phyloP scores from a whole-genome alignment of 2,888 invertebrate genomes.

The Amblyteles armatorius region DNA sequence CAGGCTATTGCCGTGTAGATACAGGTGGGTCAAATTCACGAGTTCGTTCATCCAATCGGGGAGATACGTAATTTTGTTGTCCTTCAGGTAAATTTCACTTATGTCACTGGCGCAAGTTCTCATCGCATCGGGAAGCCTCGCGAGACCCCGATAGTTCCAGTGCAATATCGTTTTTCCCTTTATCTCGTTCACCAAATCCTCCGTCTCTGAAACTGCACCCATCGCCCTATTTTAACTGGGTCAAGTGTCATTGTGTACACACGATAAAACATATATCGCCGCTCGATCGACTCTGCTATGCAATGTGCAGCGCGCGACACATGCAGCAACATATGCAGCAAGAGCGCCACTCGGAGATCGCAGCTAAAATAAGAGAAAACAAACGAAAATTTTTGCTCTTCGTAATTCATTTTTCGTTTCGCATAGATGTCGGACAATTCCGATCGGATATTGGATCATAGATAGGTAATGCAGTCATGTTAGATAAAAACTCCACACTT shows the following conservation, averaged over 20 bases:
- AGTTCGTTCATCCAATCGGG: slow-evolving; percentile 79
- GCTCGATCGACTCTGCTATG: background rate
- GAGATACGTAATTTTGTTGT: slow-evolving; percentile 79
- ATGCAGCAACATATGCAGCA: background rate
- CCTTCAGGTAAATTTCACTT: slow-evolving; percentile 83
- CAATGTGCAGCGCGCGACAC: background rate
- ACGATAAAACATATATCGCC: background rate
- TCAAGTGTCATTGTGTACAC: slow-evolving; percentile 4
- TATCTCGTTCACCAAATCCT: slow-evolving; percentile 81
- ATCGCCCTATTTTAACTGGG: slow-evolving; percentile 24
- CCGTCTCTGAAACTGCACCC: slow-evolving; percentile 57
- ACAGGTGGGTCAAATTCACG: slow-evolving; percentile 79
- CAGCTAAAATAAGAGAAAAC: background rate
- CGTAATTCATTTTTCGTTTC: too few species aligned
- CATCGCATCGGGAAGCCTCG: slow-evolving; percentile 80
- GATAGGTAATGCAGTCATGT: too few species aligned
- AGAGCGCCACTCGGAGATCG: background rate
- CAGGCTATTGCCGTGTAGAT: slow-evolving; percentile 80
- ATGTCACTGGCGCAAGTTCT: slow-evolving; percentile 78
- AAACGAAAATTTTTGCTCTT: too few species aligned
- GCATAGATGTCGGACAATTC: background rate
- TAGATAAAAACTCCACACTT: too few species aligned
- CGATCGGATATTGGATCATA: background rate
- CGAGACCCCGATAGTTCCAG: slow-evolving; percentile 83
- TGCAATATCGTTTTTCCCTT: slow-evolving; percentile 82